Evolutionary conservation across 2,113 vertebrate genomes (phyloP).

Genomic region (Uropsilus gracilis): DNA sequence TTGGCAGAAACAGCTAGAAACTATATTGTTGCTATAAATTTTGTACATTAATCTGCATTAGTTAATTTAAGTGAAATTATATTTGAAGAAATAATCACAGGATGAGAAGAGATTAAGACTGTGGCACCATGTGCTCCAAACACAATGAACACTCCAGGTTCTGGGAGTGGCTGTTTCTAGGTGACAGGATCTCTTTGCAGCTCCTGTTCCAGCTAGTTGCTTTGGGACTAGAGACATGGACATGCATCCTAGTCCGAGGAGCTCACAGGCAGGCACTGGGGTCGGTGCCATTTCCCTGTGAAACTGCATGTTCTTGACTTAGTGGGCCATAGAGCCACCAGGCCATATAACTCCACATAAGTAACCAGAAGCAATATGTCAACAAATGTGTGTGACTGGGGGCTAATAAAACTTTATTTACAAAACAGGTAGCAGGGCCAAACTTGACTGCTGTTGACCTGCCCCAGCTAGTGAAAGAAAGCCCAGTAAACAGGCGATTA

Average conservation of each 20-base stretch:
- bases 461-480: background rate
- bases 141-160: background rate
- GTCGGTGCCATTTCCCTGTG: background rate
- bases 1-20: background rate
- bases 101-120: background rate
- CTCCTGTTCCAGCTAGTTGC: background rate
- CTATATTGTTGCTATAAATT: background rate
- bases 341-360: too few relatives aligned
- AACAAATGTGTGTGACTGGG: background rate
- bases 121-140: background rate
- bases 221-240: background rate
- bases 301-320: background rate
- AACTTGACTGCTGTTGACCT: background rate
- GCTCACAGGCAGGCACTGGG: background rate
- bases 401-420: background rate
- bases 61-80: conserved; percentile 36
- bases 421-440: background rate
- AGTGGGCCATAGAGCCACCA: rapidly evolving
- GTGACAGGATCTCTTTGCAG: rapidly evolving
- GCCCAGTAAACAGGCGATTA: background rate
- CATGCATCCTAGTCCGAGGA: background rate
- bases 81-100: background rate
- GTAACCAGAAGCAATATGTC: background rate
- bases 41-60: background rate
- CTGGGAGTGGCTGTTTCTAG: background rate